A percentile compares a stretch with the other conserved stretches of the same genome.
Conservation (phyloP, 2,797 vertebrate genomes). For the Trematomus bernacchii region DNA sequence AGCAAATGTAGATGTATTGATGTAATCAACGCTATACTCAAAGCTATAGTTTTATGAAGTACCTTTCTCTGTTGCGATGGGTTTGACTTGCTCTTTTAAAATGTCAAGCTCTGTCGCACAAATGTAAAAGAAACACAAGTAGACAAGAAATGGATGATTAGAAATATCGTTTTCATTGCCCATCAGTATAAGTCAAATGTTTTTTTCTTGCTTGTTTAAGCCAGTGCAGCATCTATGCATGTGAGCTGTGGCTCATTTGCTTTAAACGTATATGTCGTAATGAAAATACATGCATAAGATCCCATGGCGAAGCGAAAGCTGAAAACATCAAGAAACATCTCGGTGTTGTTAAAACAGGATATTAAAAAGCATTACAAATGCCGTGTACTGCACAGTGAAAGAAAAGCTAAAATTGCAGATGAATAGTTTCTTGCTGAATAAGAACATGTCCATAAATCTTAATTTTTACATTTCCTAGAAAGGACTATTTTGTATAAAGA, state of each 20-base stretch:
- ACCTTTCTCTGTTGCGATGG: conserved; percentile 46
- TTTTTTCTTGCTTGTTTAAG: not conserved
- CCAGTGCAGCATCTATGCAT: not conserved
- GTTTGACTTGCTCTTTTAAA: conserved; percentile 53
- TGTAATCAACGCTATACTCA: not conserved
- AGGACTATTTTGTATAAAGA: not conserved
- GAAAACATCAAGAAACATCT: not conserved
- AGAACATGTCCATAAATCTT: not conserved
- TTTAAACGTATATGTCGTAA: not conserved
- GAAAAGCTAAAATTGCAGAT: too few relatives aligned
- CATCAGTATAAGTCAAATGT: not conserved
- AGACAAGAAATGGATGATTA: not conserved
- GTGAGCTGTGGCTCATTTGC: not conserved
- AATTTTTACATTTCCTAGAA: not conserved
- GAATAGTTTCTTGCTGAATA: conserved; percentile 27
- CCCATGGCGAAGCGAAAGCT: not conserved
- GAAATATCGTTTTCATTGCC: not conserved
- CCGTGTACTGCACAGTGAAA: too few relatives aligned
- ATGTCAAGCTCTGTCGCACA: conserved; percentile 33
- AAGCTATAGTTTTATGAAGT: not conserved
- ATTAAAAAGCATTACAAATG: too few relatives aligned
- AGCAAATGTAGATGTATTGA: not conserved
- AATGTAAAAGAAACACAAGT: conserved; percentile 17
- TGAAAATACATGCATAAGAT: not conserved
- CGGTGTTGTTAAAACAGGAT: conserved; percentile 2